Evolutionary conservation across 37 sponge, comb jelly and placozoan genomes (phyloP), one percentile per base, ranked within the genome.

Genomic region (Chondrosia reniformis): DNA sequence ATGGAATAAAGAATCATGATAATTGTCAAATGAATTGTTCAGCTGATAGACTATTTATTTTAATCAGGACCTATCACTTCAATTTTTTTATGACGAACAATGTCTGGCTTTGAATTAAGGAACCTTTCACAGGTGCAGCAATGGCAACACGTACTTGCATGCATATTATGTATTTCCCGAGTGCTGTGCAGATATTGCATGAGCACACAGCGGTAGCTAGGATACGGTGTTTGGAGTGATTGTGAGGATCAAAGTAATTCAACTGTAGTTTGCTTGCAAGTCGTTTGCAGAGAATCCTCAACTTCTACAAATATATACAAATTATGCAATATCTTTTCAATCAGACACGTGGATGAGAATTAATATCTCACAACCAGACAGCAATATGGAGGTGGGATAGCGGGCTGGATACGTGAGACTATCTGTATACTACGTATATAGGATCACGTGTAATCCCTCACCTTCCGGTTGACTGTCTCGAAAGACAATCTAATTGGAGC

Each of bases 141-240:
- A 49, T 49, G 15, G 15, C 10, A 10, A 49, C 52, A 49, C 15
- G 15, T 15, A 10, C 52, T 19, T 49, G 15, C 52, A 49, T 49
- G 15, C 52, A 49, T 49, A 10, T 49, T 49, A 49, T 49, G 15
- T 49, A 49, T 19, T 19, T 49, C 10, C 52, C 10, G 52, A 49
- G 15, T 49, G 10, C 52, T 19, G 10, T 49, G 15, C 52, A 49
- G 10, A 49, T 15, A 49, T 49, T 49, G 52, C 52, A 49, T 49
- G 52, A 19, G 52, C 10, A 49, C 52, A 49, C 52, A 15, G 15
- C 52, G 10, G 15, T 15, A 49, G 52, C 10, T 38, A 49, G 79
- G 85, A 85, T 85, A 85, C 85, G 85, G 36, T 85, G 75, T 32
- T 63, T 79, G 33, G 85, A 85, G 12, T 32, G 24, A 36, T 85